phyloP scores from a whole-genome alignment of 2,888 invertebrate genomes.

The Drosophila meridionalis region DNA sequence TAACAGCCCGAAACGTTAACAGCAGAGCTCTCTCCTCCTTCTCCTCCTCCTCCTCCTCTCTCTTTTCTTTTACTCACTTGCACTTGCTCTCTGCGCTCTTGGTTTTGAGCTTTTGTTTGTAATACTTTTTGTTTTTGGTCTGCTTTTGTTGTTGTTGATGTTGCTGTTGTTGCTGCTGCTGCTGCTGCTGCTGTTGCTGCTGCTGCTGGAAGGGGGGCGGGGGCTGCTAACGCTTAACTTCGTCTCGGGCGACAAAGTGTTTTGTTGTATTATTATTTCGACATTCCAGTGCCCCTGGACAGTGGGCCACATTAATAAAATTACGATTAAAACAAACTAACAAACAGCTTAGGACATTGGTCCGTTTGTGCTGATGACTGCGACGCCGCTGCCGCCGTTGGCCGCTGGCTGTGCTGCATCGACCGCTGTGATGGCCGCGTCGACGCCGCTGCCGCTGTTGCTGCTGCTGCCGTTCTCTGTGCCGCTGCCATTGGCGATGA shows the following conservation, averaged over 20 bases:
- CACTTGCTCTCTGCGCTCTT: background rate
- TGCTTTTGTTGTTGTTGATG: conserved; percentile 32
- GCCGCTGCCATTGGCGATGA: conserved; percentile 63
- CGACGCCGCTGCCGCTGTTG: conserved; percentile 35
- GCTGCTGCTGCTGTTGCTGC: conserved; percentile 32
- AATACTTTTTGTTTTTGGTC: conserved; percentile 48
- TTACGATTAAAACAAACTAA: conserved; percentile 69
- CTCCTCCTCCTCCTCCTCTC: background rate
- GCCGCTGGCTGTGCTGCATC: conserved; percentile 56
- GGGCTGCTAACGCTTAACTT: conserved; percentile 51
- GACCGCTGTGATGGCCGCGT: conserved; percentile 55
- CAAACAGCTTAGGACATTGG: conserved; percentile 82
- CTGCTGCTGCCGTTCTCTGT: conserved; percentile 46
- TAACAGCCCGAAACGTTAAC: conserved; percentile 45
- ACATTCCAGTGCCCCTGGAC: conserved; percentile 52
- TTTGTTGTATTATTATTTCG: conserved; percentile 68
- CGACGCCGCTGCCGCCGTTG: conserved; percentile 45
- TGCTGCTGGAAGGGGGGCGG: conserved; percentile 11
- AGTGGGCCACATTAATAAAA: conserved; percentile 43
- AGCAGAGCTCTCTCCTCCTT: conserved; percentile 25
- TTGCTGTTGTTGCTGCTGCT: conserved; percentile 25
- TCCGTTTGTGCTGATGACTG: conserved; percentile 77
- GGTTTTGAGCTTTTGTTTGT: conserved; percentile 31
- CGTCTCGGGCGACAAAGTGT: conserved; percentile 54
- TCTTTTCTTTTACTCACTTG: background rate